Base-by-base conservation (phyloP, 2,888 invertebrate genomes). In the Bombyx huttoni region DNA sequence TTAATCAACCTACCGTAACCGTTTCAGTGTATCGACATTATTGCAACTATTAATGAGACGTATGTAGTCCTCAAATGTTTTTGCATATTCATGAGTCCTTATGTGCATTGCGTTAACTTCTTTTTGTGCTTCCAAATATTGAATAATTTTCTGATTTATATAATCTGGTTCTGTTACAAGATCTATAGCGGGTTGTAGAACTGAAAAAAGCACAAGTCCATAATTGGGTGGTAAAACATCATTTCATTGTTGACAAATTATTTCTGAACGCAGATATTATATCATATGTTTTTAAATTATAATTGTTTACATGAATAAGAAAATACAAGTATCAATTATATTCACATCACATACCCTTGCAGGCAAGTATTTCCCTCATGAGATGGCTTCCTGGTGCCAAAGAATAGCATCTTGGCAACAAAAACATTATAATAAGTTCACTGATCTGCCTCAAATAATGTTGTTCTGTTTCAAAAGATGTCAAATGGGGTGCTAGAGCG, bases 121-220 rank as follows among this genome's bases (percentile, higher is more conserved):
- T 66, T 95, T 92, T 58, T 96, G 94, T 24, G 94, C 93, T 74
- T 95, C 93, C 57, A 97, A 91, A 73, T 96, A 96, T 58, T 92
- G 91, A 53, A 96, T 90, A 56, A 97, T 92, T 77, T 95, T 95
- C 73, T 94, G 94, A 78, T 97, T 97, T 64, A 97, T 94, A 73
- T 95, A 96, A 83, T 97, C 96, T 7, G 97, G 96, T 72, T 97
- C 95, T 8, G 96, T 96, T 48, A 97, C 79, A 67, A 94, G 89
- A 70, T 97, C 94, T 65, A 97, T 93, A 54, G 94, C 91, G 51
- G 96, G 95, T 74, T 94, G 94, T 54, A 97, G 86, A 57, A 95
- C 95, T 95, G 67, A 53, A 89, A 89, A 57, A 12, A 34, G 49
- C 50, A 12, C 40, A 40, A 10, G 40, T 40, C 12, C 12, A 10